Evolutionary conservation across 2,113 vertebrate genomes (phyloP).

Genomic region (Platysteira castanea): DNA sequence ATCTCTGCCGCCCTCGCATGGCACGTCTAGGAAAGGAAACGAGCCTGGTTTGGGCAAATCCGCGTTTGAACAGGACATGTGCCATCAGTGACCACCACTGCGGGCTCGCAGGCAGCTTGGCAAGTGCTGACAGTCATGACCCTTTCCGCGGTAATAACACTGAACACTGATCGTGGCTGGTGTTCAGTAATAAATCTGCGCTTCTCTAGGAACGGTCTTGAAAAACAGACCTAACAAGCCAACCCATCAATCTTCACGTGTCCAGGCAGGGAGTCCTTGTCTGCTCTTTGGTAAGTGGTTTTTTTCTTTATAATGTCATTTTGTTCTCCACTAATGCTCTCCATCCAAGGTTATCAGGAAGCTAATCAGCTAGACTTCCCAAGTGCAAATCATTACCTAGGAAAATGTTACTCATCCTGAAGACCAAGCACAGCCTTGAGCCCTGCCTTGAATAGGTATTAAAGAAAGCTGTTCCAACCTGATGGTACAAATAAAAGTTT

Average conservation of each 20-base stretch:
- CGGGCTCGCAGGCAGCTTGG: background rate
- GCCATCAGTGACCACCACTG: background rate
- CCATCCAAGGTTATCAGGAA: background rate
- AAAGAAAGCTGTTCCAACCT: background rate
- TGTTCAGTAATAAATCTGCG: background rate
- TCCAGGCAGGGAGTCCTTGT: background rate
- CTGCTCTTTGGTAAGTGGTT: background rate
- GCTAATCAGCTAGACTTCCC: background rate
- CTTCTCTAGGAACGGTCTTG: background rate
- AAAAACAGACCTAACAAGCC: background rate
- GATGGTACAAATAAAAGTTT: background rate
- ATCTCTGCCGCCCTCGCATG: conserved; percentile 58
- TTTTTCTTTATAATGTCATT: background rate
- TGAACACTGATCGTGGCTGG: accelerated
- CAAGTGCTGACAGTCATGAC: background rate
- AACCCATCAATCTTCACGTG: background rate
- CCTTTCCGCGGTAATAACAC: background rate
- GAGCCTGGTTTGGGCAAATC: accelerated
- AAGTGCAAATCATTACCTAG: background rate
- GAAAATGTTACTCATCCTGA: background rate
- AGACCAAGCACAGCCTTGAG: background rate
- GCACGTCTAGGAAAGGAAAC: accelerated
- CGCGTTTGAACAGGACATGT: accelerated
- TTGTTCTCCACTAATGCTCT: background rate
- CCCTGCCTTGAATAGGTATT: background rate